These are phyloP conservation scores for Perodicticus potto DNA, from an alignment of 2,797 vertebrate genomes.

Conservation along the genomic window DNA sequence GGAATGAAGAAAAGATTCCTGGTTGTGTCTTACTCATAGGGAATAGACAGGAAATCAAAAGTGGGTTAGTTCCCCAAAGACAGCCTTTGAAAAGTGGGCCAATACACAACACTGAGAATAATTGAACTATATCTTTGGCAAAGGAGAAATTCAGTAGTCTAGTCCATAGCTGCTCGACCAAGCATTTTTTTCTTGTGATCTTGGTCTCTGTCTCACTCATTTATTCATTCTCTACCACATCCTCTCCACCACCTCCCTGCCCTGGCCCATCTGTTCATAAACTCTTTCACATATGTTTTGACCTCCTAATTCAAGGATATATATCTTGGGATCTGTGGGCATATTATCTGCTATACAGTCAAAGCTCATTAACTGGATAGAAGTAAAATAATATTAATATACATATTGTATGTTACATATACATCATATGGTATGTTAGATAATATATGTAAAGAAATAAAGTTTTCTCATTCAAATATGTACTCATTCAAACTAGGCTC, in stretches of 20 bases:
- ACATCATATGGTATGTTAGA: not conserved
- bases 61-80: not conserved
- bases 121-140: conserved; percentile 17
- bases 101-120: not conserved
- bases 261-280: conserved; percentile 7
- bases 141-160: not conserved
- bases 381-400: conserved; percentile 51
- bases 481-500: not conserved
- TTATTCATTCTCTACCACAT: not conserved
- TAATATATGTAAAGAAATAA: conserved; percentile 44
- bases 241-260: not conserved
- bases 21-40: not conserved
- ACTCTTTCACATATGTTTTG: conserved; percentile 41
- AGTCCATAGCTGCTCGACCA: not conserved
- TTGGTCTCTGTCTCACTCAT: conserved; percentile 16
- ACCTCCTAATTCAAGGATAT: conserved; percentile 23
- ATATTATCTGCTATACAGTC: conserved; percentile 1
- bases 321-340: conserved; percentile 12
- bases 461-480: conserved; percentile 34
- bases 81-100: not conserved
- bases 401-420: not conserved
- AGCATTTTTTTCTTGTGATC: not conserved
- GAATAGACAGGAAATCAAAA: not conserved
- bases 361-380: conserved; percentile 35
- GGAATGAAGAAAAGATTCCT: conserved; percentile 10